Conservation (phyloP, 2,797 vertebrate species). For the Molothrus aeneus region DNA sequence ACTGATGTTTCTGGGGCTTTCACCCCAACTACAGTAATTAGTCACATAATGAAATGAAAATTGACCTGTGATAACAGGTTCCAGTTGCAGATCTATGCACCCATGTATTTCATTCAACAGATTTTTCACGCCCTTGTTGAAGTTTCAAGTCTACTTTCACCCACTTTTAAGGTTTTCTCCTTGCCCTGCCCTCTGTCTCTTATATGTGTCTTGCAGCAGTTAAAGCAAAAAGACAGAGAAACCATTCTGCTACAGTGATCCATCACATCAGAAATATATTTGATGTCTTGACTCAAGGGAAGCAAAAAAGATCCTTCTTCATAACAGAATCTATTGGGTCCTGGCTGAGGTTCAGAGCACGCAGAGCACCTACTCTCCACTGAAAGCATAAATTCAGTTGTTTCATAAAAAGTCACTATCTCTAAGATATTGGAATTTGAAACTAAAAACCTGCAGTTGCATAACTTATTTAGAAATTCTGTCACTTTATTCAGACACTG, state of each 20-base stretch:
- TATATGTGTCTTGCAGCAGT: not conserved
- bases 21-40: not conserved
- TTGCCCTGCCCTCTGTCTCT: not conserved
- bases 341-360: not conserved
- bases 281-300: not conserved
- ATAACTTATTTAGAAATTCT: not conserved
- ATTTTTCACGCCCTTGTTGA: not conserved
- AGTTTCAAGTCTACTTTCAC: not conserved
- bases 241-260: not conserved
- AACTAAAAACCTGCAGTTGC: constrained; percentile 35
- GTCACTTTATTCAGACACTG: not conserved
- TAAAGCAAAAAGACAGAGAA: not conserved
- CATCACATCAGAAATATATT: not conserved
- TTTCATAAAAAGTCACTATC: not conserved
- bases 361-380: not conserved
- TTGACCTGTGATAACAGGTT: not conserved
- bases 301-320: not conserved
- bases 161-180: not conserved
- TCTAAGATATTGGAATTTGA: not conserved
- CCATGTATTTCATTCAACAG: not conserved
- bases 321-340: not conserved
- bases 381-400: not conserved
- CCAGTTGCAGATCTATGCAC: not conserved
- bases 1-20: not conserved
- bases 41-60: not conserved